Conservation (phyloP, 2,888 invertebrate species). For the Prenolepis imparis region DNA sequence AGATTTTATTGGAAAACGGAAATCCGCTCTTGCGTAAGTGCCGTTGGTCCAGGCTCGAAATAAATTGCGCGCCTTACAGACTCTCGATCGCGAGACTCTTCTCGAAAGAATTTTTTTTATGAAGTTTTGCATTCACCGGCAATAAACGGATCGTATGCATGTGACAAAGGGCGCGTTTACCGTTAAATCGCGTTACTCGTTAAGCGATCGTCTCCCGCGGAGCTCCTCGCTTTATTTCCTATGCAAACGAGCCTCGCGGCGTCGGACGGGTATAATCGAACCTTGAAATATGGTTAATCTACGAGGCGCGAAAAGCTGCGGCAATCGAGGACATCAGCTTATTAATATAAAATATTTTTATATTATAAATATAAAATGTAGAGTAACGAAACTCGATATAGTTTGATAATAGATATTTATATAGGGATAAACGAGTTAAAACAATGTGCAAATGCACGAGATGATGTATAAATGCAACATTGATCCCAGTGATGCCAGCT, state of each 20-base stretch:
- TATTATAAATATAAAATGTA: constrained; percentile 20
- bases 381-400: constrained; percentile 6
- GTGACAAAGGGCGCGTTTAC: constrained; percentile 70
- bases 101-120: constrained; percentile 66
- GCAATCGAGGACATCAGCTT: not conserved
- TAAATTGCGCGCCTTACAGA: constrained; percentile 79
- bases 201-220: constrained; percentile 60
- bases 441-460: constrained; percentile 7
- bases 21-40: constrained; percentile 76
- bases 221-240: constrained; percentile 77
- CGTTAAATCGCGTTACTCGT: constrained; percentile 67
- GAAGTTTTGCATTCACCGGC: not conserved
- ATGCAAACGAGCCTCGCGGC: constrained; percentile 77
- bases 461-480: not conserved
- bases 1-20: constrained; percentile 79
- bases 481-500: not conserved
- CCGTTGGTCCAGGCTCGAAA: constrained; percentile 74
- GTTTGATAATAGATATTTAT: not conserved
- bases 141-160: constrained; percentile 45
- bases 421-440: not conserved
- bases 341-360: constrained; percentile 17
- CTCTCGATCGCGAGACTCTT: constrained; percentile 62
- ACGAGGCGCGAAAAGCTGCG: not conserved
- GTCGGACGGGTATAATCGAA: constrained; percentile 48
- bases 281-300: constrained; percentile 40